A percentile compares a stretch with the other conserved stretches of the same genome.
Evolutionary conservation across 2,113 vertebrate genomes (phyloP).

Genomic region (Crocuta crocuta): DNA sequence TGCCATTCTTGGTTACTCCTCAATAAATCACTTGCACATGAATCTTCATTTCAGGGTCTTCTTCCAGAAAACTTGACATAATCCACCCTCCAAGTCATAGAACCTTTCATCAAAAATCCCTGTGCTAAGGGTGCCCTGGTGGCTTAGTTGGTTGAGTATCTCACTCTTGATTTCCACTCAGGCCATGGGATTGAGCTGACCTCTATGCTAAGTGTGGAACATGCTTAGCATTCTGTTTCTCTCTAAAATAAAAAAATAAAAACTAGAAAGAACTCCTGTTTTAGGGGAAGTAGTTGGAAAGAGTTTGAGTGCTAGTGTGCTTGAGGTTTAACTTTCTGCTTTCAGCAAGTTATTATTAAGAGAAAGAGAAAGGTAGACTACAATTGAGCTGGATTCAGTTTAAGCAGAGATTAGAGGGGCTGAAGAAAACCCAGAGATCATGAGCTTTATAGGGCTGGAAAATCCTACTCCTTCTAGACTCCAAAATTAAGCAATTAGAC

Average conservation of each 20-base stretch:
- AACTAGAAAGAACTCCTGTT: background rate
- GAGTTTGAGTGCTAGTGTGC: background rate
- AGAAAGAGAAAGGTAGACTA: background rate
- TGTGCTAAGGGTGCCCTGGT: too few species aligned
- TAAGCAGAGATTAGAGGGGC: background rate
- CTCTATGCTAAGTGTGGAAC: too few species aligned
- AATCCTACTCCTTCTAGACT: background rate
- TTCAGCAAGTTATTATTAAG: background rate
- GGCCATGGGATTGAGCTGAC: too few species aligned
- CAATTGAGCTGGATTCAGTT: background rate
- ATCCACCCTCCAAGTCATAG: background rate
- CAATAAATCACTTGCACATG: background rate
- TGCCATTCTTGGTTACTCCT: background rate
- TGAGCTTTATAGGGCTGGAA: background rate
- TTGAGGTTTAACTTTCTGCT: constrained; percentile 1
- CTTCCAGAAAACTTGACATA: background rate
- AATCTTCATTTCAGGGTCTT: background rate
- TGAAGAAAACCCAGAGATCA: background rate
- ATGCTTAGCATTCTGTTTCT: too few species aligned
- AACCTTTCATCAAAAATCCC: background rate
- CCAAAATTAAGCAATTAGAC: background rate
- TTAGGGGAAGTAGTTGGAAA: background rate
- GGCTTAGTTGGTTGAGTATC: too few species aligned
- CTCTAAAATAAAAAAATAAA: too few species aligned
- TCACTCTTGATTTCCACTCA: too few species aligned